Evolutionary conservation across 1,140 invertebrate species (phyloP).

Genomic region (Andrena cerasifolii): DNA sequence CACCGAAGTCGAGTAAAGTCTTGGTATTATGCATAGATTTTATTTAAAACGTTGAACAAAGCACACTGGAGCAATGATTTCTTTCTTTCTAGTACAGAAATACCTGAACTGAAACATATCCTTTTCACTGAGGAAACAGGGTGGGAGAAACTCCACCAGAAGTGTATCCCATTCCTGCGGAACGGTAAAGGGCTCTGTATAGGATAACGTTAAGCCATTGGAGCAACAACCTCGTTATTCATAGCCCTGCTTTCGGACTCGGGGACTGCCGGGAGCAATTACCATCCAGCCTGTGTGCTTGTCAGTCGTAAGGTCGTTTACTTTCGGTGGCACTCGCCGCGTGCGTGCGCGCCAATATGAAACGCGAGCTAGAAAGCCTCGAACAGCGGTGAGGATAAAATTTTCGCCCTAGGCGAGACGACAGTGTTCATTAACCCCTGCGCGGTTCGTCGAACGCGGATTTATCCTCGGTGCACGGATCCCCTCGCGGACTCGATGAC

Average conservation of each 20-base stretch:
- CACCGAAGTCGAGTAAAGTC: too few species aligned
- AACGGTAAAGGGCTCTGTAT: too few species aligned
- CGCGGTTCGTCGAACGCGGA: background rate
- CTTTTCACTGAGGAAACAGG: too few species aligned
- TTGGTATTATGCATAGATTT: too few species aligned
- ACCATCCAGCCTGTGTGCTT: constrained; percentile 12
- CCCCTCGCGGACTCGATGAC: background rate
- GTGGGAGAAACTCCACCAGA: too few species aligned
- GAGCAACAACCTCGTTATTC: constrained; percentile 20
- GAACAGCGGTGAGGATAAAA: background rate
- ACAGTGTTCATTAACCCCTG: constrained; percentile 18
- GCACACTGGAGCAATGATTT: too few species aligned
- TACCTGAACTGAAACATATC: too few species aligned
- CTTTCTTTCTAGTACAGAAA: too few species aligned
- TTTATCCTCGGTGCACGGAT: background rate
- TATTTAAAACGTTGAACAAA: too few species aligned
- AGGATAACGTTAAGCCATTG: background rate
- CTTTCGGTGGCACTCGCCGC: constrained; percentile 9
- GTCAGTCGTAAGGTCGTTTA: constrained; percentile 37
- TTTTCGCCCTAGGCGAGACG: background rate
- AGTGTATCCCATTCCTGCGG: too few species aligned
- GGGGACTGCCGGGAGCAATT: constrained; percentile 7
- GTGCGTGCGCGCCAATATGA: background rate
- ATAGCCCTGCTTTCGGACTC: constrained; percentile 12
- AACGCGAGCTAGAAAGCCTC: constrained; percentile 3